A percentile compares a stretch with the other conserved stretches of the same genome.
Evolutionary conservation across 2,888 invertebrate species (phyloP).

Genomic region (Reticulitermes lucifugus): DNA sequence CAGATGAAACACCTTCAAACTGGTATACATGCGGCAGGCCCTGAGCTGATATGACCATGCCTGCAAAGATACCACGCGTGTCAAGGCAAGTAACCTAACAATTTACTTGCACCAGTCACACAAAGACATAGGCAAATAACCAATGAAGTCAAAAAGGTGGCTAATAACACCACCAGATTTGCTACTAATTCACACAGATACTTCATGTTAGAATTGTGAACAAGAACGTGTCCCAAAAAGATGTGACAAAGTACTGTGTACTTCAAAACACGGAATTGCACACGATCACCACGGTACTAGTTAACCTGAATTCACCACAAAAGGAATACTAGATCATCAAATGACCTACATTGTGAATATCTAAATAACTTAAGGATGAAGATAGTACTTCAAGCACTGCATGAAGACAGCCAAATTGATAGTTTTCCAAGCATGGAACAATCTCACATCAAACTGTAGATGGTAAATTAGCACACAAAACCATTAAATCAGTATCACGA

Average conservation of each 20-base stretch:
- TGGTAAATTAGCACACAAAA: not conserved
- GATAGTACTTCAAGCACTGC: slow-evolving; percentile 17
- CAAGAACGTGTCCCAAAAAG: not conserved
- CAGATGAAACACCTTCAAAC: slow-evolving; percentile 38
- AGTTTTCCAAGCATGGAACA: not conserved
- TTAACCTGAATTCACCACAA: too few species aligned
- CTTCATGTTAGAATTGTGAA: not conserved
- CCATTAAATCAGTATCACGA: not conserved
- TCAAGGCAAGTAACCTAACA: slow-evolving; percentile 21
- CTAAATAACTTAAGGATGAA: not conserved
- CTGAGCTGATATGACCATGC: slow-evolving; percentile 28
- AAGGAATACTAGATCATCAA: too few species aligned
- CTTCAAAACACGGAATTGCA: too few species aligned
- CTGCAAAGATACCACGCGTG: slow-evolving; percentile 41
- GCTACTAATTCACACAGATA: not conserved
- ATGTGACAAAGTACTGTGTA: too few species aligned
- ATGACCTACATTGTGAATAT: too few species aligned
- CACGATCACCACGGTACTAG: too few species aligned
- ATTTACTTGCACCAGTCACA: not conserved
- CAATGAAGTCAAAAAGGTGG: not conserved
- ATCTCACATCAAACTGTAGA: not conserved
- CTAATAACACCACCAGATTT: not conserved
- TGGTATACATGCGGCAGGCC: slow-evolving; percentile 35
- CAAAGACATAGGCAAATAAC: not conserved
- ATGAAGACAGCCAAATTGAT: not conserved